These are phyloP conservation scores for Lophius americanus DNA, from an alignment of 2,797 vertebrate genomes.

Conservation along the genomic window DNA sequence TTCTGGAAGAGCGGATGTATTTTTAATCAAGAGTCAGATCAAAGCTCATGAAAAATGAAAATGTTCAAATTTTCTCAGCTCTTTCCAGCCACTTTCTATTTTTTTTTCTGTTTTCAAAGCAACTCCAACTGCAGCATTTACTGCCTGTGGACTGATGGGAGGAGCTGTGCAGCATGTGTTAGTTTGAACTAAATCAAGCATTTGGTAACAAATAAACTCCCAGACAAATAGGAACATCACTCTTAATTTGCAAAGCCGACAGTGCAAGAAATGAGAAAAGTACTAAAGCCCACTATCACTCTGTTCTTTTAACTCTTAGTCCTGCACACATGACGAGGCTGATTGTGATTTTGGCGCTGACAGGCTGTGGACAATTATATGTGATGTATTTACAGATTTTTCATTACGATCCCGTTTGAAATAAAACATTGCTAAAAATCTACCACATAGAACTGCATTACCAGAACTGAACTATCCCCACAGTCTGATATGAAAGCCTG, in stretches of 20 bases:
- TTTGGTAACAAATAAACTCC: conserved; percentile 73
- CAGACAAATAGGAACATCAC: conserved; percentile 77
- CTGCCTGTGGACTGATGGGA: conserved; percentile 34
- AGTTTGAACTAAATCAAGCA: conserved; percentile 68
- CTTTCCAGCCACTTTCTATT: conserved; percentile 31
- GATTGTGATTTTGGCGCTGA: conserved; percentile 65
- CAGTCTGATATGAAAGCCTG: conserved; percentile 40
- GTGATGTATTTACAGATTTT: conserved; percentile 74
- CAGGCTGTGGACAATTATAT: conserved; percentile 69
- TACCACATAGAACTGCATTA: conserved; percentile 33
- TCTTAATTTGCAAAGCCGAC: conserved; percentile 79
- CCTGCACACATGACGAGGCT: conserved; percentile 67
- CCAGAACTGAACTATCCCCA: conserved; percentile 33
- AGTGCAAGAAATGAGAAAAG: conserved; percentile 77
- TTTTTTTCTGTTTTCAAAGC: conserved; percentile 36
- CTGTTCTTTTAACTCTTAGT: conserved; percentile 74
- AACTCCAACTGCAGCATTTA: conserved; percentile 44
- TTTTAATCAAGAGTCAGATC: conserved; percentile 33
- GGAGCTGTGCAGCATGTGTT: conserved; percentile 44
- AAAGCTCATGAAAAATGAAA: conserved; percentile 32
- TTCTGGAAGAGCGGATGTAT: conserved; percentile 26
- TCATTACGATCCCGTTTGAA: conserved; percentile 55
- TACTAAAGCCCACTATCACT: conserved; percentile 49
- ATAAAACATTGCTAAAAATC: conserved; percentile 54
- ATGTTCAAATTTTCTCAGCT: conserved; percentile 39